Evolutionary conservation across 2,113 vertebrate genomes (phyloP).

Genomic region (Tetrax tetrax): DNA sequence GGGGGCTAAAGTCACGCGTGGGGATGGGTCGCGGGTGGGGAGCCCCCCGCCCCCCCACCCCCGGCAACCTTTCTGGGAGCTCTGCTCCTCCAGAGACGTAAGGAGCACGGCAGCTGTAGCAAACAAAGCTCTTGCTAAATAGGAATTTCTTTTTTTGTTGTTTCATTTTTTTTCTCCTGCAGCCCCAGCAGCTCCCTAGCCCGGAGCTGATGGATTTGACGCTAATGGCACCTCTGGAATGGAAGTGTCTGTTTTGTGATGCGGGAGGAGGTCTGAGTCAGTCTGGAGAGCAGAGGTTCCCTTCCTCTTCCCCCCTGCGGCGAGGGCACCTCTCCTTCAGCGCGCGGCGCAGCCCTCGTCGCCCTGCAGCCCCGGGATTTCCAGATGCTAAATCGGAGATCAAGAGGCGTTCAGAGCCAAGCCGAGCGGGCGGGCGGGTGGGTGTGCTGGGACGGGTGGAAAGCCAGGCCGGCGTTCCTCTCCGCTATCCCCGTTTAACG

Average conservation of each 20-base stretch:
- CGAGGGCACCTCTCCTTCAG: background rate
- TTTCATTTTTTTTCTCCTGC: background rate
- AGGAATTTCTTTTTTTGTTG: background rate
- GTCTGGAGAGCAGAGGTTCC: background rate
- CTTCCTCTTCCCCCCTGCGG: accelerated
- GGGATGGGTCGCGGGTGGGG: background rate
- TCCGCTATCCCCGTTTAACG: background rate
- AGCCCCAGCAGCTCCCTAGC: background rate
- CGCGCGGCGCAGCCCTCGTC: accelerated
- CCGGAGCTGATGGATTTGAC: conserved; percentile 11
- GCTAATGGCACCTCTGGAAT: background rate
- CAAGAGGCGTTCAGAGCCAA: accelerated
- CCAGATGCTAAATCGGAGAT: accelerated
- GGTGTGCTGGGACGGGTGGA: accelerated
- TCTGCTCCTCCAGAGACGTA: background rate
- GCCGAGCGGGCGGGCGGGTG: background rate
- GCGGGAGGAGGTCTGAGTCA: background rate
- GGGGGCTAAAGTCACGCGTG: background rate
- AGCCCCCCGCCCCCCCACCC: background rate
- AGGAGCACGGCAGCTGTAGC: background rate
- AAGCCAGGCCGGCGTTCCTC: background rate
- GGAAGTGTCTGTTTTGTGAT: background rate
- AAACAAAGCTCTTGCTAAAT: background rate
- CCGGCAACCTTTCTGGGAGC: background rate
- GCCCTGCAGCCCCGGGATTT: background rate